Evolutionary conservation across 2,113 vertebrate species (phyloP).

Genomic region (Himantopus leucocephalus): DNA sequence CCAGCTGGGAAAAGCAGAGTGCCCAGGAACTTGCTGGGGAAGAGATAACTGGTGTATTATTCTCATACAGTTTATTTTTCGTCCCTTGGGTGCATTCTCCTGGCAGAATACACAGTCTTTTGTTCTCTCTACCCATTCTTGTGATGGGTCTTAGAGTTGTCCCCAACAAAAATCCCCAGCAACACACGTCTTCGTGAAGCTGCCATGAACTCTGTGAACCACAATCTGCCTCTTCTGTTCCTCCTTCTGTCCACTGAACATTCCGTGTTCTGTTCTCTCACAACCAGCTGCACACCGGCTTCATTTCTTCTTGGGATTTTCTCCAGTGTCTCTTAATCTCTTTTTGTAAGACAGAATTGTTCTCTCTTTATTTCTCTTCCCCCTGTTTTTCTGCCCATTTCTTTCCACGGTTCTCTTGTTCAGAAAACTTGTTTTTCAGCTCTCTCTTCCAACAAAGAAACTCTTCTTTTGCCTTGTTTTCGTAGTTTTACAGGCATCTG

Average conservation of each 20-base stretch:
- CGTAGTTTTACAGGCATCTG: neutral
- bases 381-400: neutral
- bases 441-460: neutral
- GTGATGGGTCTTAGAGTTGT: neutral
- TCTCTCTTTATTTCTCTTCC: neutral
- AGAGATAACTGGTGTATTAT: neutral
- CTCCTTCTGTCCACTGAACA: neutral
- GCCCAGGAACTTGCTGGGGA: neutral
- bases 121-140: neutral
- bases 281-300: neutral
- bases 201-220: neutral
- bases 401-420: neutral
- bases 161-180: neutral
- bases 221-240: slow-evolving; percentile 30
- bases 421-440: neutral
- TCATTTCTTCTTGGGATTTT: neutral
- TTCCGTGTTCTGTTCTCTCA: neutral
- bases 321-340: neutral
- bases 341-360: neutral
- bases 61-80: neutral
- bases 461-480: neutral
- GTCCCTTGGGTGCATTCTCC: neutral
- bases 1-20: neutral
- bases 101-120: neutral
- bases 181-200: neutral